Evolutionary conservation across 2,888 invertebrate genomes (phyloP), one percentile per base, ranked within the genome.

Genomic region (Celastrina argiolus): DNA sequence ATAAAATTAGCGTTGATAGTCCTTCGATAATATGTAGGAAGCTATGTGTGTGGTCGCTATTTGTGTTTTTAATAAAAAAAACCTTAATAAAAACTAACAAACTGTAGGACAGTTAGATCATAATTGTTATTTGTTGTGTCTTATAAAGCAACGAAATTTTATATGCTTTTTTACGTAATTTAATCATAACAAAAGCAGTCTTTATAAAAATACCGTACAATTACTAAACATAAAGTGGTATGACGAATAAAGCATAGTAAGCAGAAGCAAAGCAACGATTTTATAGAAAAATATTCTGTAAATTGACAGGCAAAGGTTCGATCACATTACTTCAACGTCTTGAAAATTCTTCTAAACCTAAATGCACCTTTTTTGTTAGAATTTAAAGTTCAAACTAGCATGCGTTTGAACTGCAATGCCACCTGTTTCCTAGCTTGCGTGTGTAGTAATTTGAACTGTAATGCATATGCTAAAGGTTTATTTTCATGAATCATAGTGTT

Each of bases 1-100:
- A 51, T 16, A 16, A 51, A 51, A 51, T 51, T 51, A 51, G 22
- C 51, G 51, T 22, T 26, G 51, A 51, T 51, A 51, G 22, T 51
- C 51, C 51, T 51, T 51, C 51, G 22, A 22, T 51, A 51, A 22
- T 51, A 51, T 36, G 36, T 51, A 51, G 51, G 51, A 12, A 22
- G 22, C 51, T 3, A 22, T 26, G 51, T 51, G 51, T 51, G 51
- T 51, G 51, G 51, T 12, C 22, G 22, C 51, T 12, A 22, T 51
- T 12, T 2, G 12, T 22, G 31, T 12, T 12, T 26, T 5, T 3
- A 7, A 2, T 45, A 16, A 18, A 14, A 22, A 51, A 5, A 22
- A 10, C 7, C 12, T 2, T 51, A 4, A 51, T 10, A 51, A 51
- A 51, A 51, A 45, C 12, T 18, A 1, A 2, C 22, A 45, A 31